Evolutionary conservation across 2,113 vertebrate genomes (phyloP).

Genomic region (Arizona elegans): DNA sequence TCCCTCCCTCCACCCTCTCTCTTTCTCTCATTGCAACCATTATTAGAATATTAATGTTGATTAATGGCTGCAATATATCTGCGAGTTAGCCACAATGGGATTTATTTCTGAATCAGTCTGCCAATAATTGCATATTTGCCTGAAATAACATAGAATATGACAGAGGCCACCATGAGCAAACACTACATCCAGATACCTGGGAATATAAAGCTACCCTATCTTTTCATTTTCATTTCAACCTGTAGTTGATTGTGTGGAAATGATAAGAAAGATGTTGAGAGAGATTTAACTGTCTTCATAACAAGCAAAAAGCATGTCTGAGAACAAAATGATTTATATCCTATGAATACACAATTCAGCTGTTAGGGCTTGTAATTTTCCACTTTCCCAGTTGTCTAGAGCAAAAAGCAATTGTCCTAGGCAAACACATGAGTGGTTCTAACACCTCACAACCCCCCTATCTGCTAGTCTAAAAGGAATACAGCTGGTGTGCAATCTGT

Average conservation of each 20-base stretch:
- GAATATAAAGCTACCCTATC: neutral
- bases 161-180: neutral
- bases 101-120: neutral
- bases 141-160: neutral
- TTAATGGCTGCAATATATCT: neutral
- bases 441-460: neutral
- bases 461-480: neutral
- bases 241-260: neutral
- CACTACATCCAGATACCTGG: neutral
- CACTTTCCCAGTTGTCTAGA: neutral
- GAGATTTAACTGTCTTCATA: neutral
- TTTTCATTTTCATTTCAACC: conserved; percentile 6
- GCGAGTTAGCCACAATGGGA: neutral
- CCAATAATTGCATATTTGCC: neutral
- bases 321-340: neutral
- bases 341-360: fast-evolving
- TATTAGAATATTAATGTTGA: neutral
- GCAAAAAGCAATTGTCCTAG: neutral
- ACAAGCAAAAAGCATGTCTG: neutral
- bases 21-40: neutral
- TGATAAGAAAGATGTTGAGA: neutral
- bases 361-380: neutral
- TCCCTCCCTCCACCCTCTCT: no score
- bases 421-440: neutral
- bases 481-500: neutral